Evolutionary conservation across 2,113 vertebrate genomes (phyloP).

Genomic region (Oncorhynchus kisutch): DNA sequence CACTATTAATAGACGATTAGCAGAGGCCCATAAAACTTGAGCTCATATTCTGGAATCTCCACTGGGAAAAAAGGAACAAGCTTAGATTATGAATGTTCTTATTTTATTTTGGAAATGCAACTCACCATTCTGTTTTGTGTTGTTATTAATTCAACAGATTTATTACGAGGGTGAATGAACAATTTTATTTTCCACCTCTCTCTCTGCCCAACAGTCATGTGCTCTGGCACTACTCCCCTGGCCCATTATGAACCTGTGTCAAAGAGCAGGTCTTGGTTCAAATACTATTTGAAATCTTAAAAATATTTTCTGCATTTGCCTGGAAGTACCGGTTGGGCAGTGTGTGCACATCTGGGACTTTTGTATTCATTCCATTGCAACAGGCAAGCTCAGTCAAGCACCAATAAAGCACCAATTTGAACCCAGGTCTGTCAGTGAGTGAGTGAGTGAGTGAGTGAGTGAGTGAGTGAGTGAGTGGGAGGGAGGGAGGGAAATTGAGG

Average conservation of each 20-base stretch:
- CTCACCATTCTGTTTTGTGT: slow-evolving; percentile 66
- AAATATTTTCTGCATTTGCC: too few relatives aligned
- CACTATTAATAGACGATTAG: slow-evolving; percentile 67
- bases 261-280: background rate
- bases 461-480: background rate
- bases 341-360: too few relatives aligned
- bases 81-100: slow-evolving; percentile 36
- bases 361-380: too few relatives aligned
- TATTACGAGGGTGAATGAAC: slow-evolving; percentile 50
- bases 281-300: too few relatives aligned
- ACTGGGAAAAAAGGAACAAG: slow-evolving; percentile 3
- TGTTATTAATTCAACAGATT: slow-evolving; percentile 61
- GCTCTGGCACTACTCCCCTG: slow-evolving; percentile 43
- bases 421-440: slow-evolving; percentile 7
- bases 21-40: slow-evolving; percentile 62
- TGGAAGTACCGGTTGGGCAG: too few relatives aligned
- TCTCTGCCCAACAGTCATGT: slow-evolving; percentile 54
- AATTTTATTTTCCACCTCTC: slow-evolving; percentile 50
- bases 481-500: slow-evolving; percentile 13
- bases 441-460: background rate
- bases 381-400: too few relatives aligned
- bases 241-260: slow-evolving; percentile 24
- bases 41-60: slow-evolving; percentile 61
- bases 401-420: too few relatives aligned
- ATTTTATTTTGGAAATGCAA: slow-evolving; percentile 66